Evolutionary conservation across 1,140 invertebrate genomes (phyloP), one percentile per base, ranked within the genome.

Genomic region (Laodelphax striatellus): DNA sequence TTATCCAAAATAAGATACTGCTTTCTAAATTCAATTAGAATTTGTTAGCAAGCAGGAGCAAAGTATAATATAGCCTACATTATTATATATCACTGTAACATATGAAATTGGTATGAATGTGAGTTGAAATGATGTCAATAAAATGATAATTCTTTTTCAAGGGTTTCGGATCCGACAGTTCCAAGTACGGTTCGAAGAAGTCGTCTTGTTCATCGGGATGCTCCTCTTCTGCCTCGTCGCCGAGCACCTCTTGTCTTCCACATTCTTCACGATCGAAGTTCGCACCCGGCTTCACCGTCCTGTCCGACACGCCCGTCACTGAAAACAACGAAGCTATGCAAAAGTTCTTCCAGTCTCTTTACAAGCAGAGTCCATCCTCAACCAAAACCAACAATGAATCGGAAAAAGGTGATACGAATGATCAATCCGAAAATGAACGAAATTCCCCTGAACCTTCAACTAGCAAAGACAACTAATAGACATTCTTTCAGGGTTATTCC

Each of bases 241-340:
- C 46, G 46, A 19, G 16, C 11, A 5, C n/a, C 19, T 8, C 16
- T 50, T 19, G 21, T 22, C 8, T 50, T 10, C 16, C 16, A 13
- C 14, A 19, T 11, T 46, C n/a, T 4, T 46, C 43, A 1, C 16
- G 46, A 11, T 50, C 46, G 14, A 50, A 50, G 16, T 31, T 55
- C 13, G 59, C 38, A 17, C 59, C 59, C 38, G 59, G 59, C 1
- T 44, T 42, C 22, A 43, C 59, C 0, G 55, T 60, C 41, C 31
- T 60, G 10, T 55, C 59, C 1, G 21, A 38, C n/a, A 55, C 17
- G 6, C 59, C 59, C 24, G 52, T 46, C 24, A n/a, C n/a, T 9
- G 31, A 53, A 14, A 55, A 60, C 38, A 19, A 53, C 8, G 59
- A 60, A 54, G 52, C 52, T 21, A 60, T 55, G 59, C 14, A 54